Evolutionary conservation across 2,888 invertebrate genomes (phyloP), one percentile per base, ranked within the genome.

Genomic region (Scelioninae gen. 1): DNA sequence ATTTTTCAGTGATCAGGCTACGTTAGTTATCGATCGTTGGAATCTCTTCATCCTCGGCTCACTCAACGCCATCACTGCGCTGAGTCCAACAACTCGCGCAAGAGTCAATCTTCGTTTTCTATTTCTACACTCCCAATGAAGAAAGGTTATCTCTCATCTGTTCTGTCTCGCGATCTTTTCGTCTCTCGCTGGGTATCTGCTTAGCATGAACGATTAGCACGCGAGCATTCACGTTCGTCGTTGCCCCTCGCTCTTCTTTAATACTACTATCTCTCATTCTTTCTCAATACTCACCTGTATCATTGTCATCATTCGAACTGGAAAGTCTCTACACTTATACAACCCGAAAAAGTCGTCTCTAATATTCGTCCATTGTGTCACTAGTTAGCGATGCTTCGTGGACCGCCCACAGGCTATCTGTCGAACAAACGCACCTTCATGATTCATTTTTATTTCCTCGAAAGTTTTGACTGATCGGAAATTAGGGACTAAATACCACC

Each of bases 1-100:
- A 91, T 91, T 91, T 91, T 91, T 91, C 91, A 91, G 89, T 91
- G 90, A 91, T 91, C 91, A 90, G 89, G 87, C 88, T 87, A 88
- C 88, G 90, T 89, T 90, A 88, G 89, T 91, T 91, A 91, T 91
- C 91, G 89, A 90, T 87, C 85, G 87, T 85, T 80, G 84, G 85
- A 87, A 90, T 90, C 90, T 89, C 84, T 85, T 85, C 86, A 86
- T 80, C 84, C 84, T 80, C 65, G 75, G 78, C 81, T 75, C 79
- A 55, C 74, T n/a, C n/a, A n/a, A n/a, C n/a, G n/a, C n/a, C n/a
- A n/a, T 84, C 82, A 80, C 85, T 84, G 84, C 86, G 82, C 86
- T 85, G 83, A 85, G 84, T 83, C 86, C 85, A 86, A 87, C 88
- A 68, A 80, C 84, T 85, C 86, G 85, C 87, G 88, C 86, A 85